Evolutionary conservation across 2,113 vertebrate species (phyloP).

Genomic region (Chionomys nivalis): DNA sequence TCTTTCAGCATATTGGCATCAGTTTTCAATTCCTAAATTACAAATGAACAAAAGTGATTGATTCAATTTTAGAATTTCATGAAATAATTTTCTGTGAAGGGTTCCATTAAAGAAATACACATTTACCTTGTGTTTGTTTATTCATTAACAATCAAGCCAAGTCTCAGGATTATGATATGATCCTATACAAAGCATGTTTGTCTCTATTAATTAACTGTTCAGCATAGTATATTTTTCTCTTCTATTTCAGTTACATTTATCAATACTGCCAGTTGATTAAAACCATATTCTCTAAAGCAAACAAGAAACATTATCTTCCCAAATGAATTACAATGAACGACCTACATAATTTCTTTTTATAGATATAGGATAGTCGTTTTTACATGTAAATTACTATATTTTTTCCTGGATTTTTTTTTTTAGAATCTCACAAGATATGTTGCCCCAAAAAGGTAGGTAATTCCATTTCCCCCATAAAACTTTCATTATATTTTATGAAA

Average conservation of each 20-base stretch:
- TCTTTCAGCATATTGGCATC: background rate
- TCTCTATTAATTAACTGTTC: background rate
- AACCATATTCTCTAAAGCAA: background rate
- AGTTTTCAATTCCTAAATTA: background rate
- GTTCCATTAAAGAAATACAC: background rate
- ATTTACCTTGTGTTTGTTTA: background rate
- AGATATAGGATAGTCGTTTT: background rate
- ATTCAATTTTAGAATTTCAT: background rate
- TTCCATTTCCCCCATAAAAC: background rate
- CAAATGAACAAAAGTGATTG: background rate
- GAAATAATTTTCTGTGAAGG: background rate
- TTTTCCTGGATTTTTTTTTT: background rate
- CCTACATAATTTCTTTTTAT: background rate
- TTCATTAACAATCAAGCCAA: background rate
- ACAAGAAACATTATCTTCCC: background rate
- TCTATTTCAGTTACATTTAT: background rate
- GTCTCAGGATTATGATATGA: background rate
- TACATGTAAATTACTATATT: background rate
- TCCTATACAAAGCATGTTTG: background rate
- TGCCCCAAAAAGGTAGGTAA: background rate
- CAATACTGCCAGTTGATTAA: background rate
- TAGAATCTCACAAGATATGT: background rate
- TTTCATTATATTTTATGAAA: background rate
- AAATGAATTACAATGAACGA: background rate
- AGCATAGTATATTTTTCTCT: background rate